Base-by-base conservation (phyloP, 30 jellyfish, hydroid and myxozoan species). In the Hydra vulgaris region DNA sequence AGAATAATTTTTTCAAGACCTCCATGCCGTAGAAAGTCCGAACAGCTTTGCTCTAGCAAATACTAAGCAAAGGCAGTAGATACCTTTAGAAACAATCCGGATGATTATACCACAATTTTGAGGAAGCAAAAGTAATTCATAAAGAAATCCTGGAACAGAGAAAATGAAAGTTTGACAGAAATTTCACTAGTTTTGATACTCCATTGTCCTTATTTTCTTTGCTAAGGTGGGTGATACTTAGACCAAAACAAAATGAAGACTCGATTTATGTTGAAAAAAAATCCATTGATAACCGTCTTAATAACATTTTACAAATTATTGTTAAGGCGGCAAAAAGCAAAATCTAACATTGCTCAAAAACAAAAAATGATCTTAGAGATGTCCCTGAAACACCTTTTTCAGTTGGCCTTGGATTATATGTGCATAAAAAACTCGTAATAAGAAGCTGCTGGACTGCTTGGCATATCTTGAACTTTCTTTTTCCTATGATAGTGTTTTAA, bases 401-500 rank as follows among this genome's bases (percentile, higher is more conserved):
- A n/a, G 88, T 68, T 20, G 88, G 88, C 52, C 72, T 80, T n/a
- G 87, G 86, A 0, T 56, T 80, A 23, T 87, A 68, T 26, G 26
- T 82, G 21, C 89, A 72, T 23, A 73, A 74, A 23, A 67, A 24
- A 83, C 83, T 1, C 25, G 89, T 53, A 83, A 85, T 76, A 83
- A 76, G 70, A 23, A 21, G 25, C 55, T 67, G 20, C 66, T 76
- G 18, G 72, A 83, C 24, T 26, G 70, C 40, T 25, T 83, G 74
- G 25, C 40, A 17, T 52, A 83, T 52, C 89, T 74, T 52, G 26
- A 21, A 52, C 74, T 83, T 21, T 26, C 83, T 1, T 53, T 83
- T 18, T 23, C 89, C 21, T 76, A 74, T 76, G 90, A 83, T 70
- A 76, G 77, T 74, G 84, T 75, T 53, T 3, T 67, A 70, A 27